Percentiles rank a stretch among this genome's conserved stretches.
These are phyloP conservation scores for Cetoscarus ocellatus DNA, from an alignment of 2,797 vertebrate species.

Conservation along the genomic window DNA sequence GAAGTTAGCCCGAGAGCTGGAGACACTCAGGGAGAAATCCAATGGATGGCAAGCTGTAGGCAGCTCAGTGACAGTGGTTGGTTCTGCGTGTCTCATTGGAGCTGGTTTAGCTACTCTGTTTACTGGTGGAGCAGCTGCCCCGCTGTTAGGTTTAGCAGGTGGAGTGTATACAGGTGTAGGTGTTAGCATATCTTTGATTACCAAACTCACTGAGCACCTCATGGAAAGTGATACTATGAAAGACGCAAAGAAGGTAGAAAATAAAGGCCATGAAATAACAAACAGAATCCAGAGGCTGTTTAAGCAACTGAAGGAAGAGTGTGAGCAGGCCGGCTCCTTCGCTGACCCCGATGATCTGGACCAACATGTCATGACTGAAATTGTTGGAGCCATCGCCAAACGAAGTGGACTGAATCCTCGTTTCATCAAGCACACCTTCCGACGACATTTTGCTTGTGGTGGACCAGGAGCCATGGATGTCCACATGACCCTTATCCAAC, in stretches of 20 bases:
- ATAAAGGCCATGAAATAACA: no score
- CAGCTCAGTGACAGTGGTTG: background rate
- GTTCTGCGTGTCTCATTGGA: background rate
- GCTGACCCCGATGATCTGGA: constrained; percentile 8
- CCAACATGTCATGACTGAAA: background rate
- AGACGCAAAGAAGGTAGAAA: no score
- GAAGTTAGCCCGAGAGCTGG: constrained; percentile 7
- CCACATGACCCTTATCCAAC: no score
- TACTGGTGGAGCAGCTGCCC: background rate
- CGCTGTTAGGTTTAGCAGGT: accelerated
- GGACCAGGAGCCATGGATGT: no score
- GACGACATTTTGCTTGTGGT: no score
- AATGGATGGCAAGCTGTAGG: accelerated
- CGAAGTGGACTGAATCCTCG: background rate
- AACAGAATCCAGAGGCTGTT: no score
- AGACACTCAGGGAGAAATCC: constrained; percentile 4
- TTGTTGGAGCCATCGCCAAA: constrained; percentile 1
- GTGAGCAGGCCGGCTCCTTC: no score
- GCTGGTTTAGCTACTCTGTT: background rate
- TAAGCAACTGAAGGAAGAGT: no score
- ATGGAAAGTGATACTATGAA: no score
- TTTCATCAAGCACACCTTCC: background rate
- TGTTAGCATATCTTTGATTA: no score
- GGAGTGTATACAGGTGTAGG: no score
- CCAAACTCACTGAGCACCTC: no score